Evolutionary conservation across 1,140 invertebrate species (phyloP), one percentile per base, ranked within the genome.

Genomic region (Campodea augens): DNA sequence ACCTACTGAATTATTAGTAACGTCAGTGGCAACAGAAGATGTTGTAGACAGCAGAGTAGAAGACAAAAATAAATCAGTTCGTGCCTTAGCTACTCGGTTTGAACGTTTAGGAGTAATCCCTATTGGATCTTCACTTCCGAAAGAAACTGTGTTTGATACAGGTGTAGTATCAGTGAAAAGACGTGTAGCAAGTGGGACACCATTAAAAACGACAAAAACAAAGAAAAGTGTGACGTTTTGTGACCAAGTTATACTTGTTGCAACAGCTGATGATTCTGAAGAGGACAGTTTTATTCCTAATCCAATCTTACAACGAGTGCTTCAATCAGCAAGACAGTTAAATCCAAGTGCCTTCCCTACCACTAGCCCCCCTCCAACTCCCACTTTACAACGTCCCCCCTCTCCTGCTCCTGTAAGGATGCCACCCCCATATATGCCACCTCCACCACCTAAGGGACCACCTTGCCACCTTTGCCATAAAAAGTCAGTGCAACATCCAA

Each of bases 191-290:
- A 51, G 41, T n/a, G 47, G 44, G 22, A 32, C 39, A 38, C 44
- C 53, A 24, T 41, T 38, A n/a, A 54, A 50, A 43, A 57, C 54
- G 41, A 55, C 55, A 36, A 54, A 52, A 21, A 49, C 48, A 10
- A 91, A 91, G 68, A 91, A 91, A 59, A 87, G 82, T 52, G 88
- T 92, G 1, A 89, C 86, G 0, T 92, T 92, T 60, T 90, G 86
- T 54, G 86, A 92, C 58, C 83, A 90, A 63, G 86, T 92, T 0
- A 85, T 87, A 45, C 63, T 91, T 24, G 87, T 91, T 13, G 84
- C 86, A 3, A 88, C 84, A 15, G 86, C 87, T 0, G 86, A 89
- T 55, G 86, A 91, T 52, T 79, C 86, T 51, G 85, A 88, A 60
- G 81, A 85, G 44, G 83, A 88, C 44, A 81, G 80, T 52, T 87